Evolutionary conservation across 2,888 invertebrate genomes (phyloP), one percentile per base, ranked within the genome.

Genomic region (Bombylius discolor): DNA sequence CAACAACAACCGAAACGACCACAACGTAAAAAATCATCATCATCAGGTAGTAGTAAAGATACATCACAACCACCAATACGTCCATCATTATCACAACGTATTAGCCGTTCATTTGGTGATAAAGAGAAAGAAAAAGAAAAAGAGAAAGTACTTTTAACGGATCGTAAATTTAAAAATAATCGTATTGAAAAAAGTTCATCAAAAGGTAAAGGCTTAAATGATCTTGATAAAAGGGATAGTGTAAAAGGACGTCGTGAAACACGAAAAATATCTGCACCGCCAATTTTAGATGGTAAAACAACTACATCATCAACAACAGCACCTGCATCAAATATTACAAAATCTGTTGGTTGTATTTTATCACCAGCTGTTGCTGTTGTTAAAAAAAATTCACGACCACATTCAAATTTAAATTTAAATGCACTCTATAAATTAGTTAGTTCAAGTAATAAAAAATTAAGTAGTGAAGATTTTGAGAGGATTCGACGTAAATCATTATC

Each of bases 141-240:
- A 61, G 68, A 68, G 55, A 70, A 70, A 61, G 64, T 68, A 31
- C 56, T 71, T 13, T 62, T 70, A 36, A 69, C 68, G 42, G 71
- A 71, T 67, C 67, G 67, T 4, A 71, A 71, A 58, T 72, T 66
- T 48, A 69, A 68, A 56, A 68, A 68, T 47, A 71, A 70, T 63
- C 69, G 71, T 44, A 67, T 71, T 39, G 68, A 68, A 60, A 71
- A 70, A 59, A 70, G 70, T 56, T 67, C 70, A 11, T 71, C 70
- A 1, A 70, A 70, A 58, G 66, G 65, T 6, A 71, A 70, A 65
- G 53, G 45, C 9, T 45, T 53, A 42, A 56, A 53, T 45, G 67
- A 66, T 51, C 56, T 67, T 12, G 68, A 67, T 33, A 65, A 67
- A 48, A 61, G 67, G 11, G 67, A 67, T 39, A 66, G 65, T 55